Percentiles rank a stretch among this genome's conserved stretches.
Evolutionary conservation across 2,113 vertebrate genomes (phyloP).

Genomic region (Engraulis encrasicolus): DNA sequence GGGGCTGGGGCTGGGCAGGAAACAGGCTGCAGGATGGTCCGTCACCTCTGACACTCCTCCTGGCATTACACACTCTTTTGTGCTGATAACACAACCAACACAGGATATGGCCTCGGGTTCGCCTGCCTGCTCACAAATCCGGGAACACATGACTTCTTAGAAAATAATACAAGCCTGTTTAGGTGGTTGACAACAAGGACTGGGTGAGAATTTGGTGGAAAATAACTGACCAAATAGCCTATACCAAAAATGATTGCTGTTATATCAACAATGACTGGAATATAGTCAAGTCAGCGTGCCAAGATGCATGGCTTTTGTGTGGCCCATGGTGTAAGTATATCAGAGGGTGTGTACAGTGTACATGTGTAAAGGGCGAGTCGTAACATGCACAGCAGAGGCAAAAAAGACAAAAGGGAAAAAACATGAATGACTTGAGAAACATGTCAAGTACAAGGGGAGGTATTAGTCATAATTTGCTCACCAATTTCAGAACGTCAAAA

Average conservation of each 20-base stretch:
- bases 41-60: not conserved
- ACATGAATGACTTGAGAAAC: slow-evolving; percentile 1
- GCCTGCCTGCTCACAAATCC: not conserved
- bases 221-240: no score
- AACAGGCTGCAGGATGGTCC: not conserved
- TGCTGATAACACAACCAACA: not conserved
- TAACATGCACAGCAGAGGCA: not conserved
- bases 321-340: no score
- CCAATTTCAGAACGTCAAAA: not conserved
- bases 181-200: not conserved
- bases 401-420: slow-evolving; percentile 8
- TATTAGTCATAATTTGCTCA: not conserved
- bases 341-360: not conserved
- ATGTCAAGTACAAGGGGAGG: not conserved
- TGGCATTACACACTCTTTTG: not conserved
- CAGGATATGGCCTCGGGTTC: not conserved
- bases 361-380: not conserved
- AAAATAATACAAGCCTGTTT: not conserved
- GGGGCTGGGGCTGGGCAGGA: not conserved
- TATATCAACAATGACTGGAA: no score
- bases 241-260: no score
- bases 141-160: not conserved
- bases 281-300: not conserved
- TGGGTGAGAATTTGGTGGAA: no score
- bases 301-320: not conserved